Conservation (phyloP, 1,140 invertebrate species). For the Papilio machaon region DNA sequence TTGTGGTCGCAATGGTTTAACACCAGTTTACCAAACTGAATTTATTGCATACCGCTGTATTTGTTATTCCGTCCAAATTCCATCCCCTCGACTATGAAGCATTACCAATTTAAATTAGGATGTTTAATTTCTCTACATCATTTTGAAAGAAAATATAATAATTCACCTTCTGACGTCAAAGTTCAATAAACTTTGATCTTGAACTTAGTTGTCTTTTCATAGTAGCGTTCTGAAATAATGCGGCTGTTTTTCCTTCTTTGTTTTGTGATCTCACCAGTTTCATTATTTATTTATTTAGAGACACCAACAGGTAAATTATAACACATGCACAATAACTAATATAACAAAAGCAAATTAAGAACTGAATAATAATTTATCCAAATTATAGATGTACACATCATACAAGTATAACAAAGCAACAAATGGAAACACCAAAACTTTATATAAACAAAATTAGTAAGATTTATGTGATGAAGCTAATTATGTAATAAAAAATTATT, state of each 20-base stretch:
- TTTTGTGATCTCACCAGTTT: background rate
- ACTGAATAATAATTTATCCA: too few species aligned
- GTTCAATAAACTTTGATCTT: background rate
- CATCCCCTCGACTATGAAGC: background rate
- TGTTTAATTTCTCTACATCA: background rate
- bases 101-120: background rate
- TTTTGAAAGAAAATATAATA: background rate
- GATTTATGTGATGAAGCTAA: too few species aligned
- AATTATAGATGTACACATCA: too few species aligned
- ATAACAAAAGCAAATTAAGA: too few species aligned
- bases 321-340: too few species aligned
- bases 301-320: too few species aligned
- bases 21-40: conserved; percentile 30
- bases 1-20: conserved; percentile 22
- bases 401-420: too few species aligned
- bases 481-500: too few species aligned
- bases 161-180: background rate
- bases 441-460: too few species aligned
- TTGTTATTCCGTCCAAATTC: conserved; percentile 21
- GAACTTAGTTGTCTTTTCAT: background rate
- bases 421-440: too few species aligned
- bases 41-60: conserved; percentile 22
- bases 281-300: too few species aligned
- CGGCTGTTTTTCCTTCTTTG: background rate
- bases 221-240: background rate